Percentiles rank a stretch among this genome's conserved stretches.
Conservation (phyloP, 1,140 invertebrate genomes). For the Mercenaria mercenaria region DNA sequence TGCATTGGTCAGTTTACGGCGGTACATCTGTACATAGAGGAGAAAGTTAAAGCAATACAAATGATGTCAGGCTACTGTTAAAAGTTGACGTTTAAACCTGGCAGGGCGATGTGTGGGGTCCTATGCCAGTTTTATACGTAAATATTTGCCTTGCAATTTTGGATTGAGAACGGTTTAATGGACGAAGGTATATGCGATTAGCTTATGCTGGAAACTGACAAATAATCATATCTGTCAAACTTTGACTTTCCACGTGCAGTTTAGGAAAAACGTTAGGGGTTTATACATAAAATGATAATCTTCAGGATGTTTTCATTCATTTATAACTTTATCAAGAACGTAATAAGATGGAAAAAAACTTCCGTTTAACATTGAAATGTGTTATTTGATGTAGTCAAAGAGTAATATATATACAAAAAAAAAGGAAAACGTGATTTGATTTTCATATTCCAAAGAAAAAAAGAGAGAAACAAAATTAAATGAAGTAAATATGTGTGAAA, state of each 20-base stretch:
- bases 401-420: too few relatives aligned
- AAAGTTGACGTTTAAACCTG: slow-evolving; percentile 37
- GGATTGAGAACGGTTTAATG: neutral
- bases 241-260: slow-evolving; percentile 8
- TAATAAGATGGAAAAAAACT: neutral
- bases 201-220: neutral
- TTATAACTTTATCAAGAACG: neutral
- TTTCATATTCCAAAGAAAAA: too few relatives aligned
- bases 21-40: neutral
- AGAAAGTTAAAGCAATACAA: neutral
- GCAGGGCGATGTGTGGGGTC: slow-evolving; percentile 40
- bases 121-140: slow-evolving; percentile 17
- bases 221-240: slow-evolving; percentile 4
- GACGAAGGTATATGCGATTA: slow-evolving; percentile 5
- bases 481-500: too few relatives aligned
- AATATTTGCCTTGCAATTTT: slow-evolving; percentile 25
- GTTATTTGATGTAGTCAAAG: too few relatives aligned
- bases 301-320: neutral
- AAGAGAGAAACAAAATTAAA: too few relatives aligned
- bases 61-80: neutral
- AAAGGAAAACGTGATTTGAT: too few relatives aligned
- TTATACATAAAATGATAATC: neutral
- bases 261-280: neutral
- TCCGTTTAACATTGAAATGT: too few relatives aligned
- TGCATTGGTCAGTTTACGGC: neutral